Conservation (phyloP, 2,888 invertebrate genomes). For the Parnassius apollo region DNA sequence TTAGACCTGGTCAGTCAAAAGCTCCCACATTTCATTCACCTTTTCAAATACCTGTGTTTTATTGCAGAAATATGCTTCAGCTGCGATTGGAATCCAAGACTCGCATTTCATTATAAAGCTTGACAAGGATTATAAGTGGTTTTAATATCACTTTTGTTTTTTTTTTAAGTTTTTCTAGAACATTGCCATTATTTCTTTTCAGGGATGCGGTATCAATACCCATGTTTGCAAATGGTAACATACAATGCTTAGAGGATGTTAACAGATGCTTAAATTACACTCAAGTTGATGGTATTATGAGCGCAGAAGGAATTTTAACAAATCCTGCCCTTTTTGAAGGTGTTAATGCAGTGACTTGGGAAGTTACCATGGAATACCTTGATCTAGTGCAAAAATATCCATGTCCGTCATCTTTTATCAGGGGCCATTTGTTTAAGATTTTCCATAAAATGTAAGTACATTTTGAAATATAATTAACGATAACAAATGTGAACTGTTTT, state of each 20-base stretch:
- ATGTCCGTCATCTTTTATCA: slow-evolving; percentile 92
- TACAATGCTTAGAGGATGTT: slow-evolving; percentile 94
- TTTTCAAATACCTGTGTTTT: too few species aligned
- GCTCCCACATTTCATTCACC: too few species aligned
- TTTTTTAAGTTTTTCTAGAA: too few species aligned
- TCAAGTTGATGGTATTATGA: slow-evolving; percentile 93
- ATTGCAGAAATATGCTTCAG: too few species aligned
- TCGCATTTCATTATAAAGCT: too few species aligned
- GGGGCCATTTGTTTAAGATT: slow-evolving; percentile 98
- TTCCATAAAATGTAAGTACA: slow-evolving; percentile 93
- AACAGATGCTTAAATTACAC: slow-evolving; percentile 91
- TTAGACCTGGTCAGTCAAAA: too few species aligned
- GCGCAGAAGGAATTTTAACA: slow-evolving; percentile 97
- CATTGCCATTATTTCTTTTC: slow-evolving; percentile 36
- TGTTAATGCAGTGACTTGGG: slow-evolving; percentile 90
- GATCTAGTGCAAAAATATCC: slow-evolving; percentile 90
- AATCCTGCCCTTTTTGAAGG: slow-evolving; percentile 96
- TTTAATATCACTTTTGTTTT: too few species aligned
- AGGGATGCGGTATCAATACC: slow-evolving; percentile 94
- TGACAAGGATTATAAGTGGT: too few species aligned
- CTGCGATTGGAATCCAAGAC: too few species aligned
- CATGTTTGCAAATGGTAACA: slow-evolving; percentile 98
- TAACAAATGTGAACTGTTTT: too few species aligned
- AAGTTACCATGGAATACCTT: slow-evolving; percentile 93
- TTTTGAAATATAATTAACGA: too few species aligned